Evolutionary conservation across 2,797 vertebrate genomes (phyloP), one percentile per base, ranked within the genome.

Genomic region (Lepilemur septentrionalis): DNA sequence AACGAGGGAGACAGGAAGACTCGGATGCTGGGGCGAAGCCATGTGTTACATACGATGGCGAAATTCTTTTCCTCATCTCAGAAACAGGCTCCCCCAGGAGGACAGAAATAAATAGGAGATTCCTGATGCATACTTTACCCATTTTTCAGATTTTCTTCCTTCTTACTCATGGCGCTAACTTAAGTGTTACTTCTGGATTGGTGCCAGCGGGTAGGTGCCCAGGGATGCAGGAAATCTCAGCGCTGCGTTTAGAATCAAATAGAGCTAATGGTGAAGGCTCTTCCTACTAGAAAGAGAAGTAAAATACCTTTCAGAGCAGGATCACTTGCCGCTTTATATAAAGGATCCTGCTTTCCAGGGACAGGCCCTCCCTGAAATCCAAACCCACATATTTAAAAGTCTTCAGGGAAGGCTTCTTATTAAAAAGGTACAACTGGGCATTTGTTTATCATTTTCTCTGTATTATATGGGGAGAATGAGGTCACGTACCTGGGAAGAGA

Each of bases 141-240:
- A 63, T 95, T 76, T 83, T 95, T 94, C 92, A 78, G 69, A 79
- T 91, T 97, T 92, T 13, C 93, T 85, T 93, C 76, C 65, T 91
- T 57, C 91, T 86, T 69, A 35, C 30, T 61, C 69, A 14, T 32
- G 85, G 63, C 59, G 32, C 67, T 61, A 43, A 32, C 9, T 1
- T 32, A 76, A 89, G 69, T 65, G 84, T 28, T 72, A 41, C 91
- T 91, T n/a, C 69, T 75, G 69, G 72, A 13, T 25, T 46, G 28
- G 78, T 28, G n/a, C 59, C 84, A 59, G 61, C 61, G 14, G 82
- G 73, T 10, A 65, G 92, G 93, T 80, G 57, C 89, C 92, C 59
- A 18, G 84, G 92, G 81, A 76, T 1, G 1, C 23, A 72, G 43
- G 46, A 70, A 35, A 22, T 93, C 96, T 67, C 65, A 0, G 7